Conservation (phyloP, 2,113 vertebrate species). For the Natator depressus region DNA sequence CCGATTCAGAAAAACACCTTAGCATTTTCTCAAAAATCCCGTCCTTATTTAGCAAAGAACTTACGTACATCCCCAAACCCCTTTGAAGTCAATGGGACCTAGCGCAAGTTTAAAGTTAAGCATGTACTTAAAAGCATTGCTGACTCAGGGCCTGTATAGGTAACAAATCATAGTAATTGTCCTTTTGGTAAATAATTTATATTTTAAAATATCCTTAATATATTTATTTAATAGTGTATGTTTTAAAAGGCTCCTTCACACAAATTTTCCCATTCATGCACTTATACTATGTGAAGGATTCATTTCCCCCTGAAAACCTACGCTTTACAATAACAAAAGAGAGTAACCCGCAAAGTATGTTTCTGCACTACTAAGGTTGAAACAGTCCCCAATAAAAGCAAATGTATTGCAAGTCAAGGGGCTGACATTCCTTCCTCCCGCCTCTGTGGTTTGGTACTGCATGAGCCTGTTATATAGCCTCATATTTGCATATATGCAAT, state of each 20-base stretch:
- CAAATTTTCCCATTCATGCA: neutral
- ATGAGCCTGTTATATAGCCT: neutral
- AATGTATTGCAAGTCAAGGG: neutral
- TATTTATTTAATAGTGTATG: neutral
- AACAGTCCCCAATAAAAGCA: neutral
- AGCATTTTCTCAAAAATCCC: constrained; percentile 38
- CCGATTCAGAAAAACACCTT: constrained; percentile 29
- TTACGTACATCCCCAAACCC: neutral
- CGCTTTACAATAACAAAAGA: neutral
- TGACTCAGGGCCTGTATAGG: neutral
- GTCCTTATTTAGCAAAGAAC: constrained; percentile 8
- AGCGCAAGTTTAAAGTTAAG: neutral
- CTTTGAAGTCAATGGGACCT: neutral
- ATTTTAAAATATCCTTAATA: rapidly evolving
- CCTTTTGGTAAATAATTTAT: neutral
- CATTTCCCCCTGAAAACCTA: neutral
- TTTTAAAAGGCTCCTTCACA: neutral
- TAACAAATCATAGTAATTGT: neutral
- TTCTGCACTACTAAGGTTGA: neutral
- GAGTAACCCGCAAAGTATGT: rapidly evolving
- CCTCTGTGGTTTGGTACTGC: rapidly evolving
- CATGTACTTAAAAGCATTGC: neutral
- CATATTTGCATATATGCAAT: rapidly evolving
- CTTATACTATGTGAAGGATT: neutral
- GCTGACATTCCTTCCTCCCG: rapidly evolving